Conservation (phyloP, 1,140 invertebrate genomes). For the Rhagoletis pomonella region DNA sequence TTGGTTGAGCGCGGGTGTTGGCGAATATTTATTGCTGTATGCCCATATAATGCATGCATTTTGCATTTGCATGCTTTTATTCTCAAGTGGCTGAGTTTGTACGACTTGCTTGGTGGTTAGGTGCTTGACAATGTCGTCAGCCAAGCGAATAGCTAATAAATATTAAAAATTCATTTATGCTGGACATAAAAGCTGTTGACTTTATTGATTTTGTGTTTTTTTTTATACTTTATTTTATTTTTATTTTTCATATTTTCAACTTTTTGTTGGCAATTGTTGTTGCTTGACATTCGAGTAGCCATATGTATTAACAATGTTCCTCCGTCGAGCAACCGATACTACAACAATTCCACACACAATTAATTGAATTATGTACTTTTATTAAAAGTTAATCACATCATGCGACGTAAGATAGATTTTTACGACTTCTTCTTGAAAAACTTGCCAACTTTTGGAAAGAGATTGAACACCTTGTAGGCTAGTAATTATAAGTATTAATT, state of each 20-base stretch:
- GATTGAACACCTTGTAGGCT: too few relatives aligned
- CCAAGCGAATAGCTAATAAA: constrained; percentile 18
- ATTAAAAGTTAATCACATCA: too few relatives aligned
- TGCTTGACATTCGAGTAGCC: not conserved
- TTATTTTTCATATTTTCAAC: not conserved
- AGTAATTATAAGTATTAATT: too few relatives aligned
- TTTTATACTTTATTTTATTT: not conserved
- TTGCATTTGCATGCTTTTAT: not conserved
- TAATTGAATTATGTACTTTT: not conserved
- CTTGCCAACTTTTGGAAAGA: too few relatives aligned
- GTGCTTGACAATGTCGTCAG: constrained; percentile 33
- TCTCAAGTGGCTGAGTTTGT: not conserved
- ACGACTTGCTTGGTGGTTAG: not conserved
- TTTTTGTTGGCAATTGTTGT: not conserved
- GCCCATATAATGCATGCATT: not conserved
- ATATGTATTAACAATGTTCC: not conserved
- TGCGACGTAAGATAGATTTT: too few relatives aligned
- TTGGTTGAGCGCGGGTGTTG: constrained; percentile 18
- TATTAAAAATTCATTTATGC: constrained; percentile 51
- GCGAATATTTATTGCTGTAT: constrained; percentile 35
- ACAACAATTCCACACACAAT: not conserved
- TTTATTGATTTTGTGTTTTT: constrained; percentile 20
- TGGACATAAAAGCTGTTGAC: constrained; percentile 50
- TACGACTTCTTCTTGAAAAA: too few relatives aligned
- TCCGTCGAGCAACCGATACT: not conserved